Base-by-base conservation (phyloP, 2,113 vertebrate genomes). In the human region DNA sequence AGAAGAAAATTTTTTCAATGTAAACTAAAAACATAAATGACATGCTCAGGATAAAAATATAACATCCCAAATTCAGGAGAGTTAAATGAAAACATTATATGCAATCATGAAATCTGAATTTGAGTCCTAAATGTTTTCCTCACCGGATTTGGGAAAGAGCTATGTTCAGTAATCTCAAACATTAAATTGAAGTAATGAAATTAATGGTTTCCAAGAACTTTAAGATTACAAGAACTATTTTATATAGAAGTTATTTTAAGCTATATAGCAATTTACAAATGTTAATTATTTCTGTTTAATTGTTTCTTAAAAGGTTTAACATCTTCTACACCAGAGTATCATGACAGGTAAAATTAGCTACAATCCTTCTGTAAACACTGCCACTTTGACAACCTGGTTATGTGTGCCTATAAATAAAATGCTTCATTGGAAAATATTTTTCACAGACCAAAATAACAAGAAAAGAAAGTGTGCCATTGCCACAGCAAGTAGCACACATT, bases 81-180 rank as follows among this genome's bases (percentile, higher is more conserved):
- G 11, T 5, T 20, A 35, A 45, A 64, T 61, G n/a, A 14, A 76
- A 59, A 78, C 9, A 27, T 3, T 0, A 45, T n/a, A 72, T 81
- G 66, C 22, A 86, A 61, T 61, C 12, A 11, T 1, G 1, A 17
- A n/a, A 57, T 32, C 22, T 40, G 38, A 43, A 13, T 30, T 22
- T 3, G 27, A 85, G 52, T 57, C 38, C 23, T 80, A 43, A 57
- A 52, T 45, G 20, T 80, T 38, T 66, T 10, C 25, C 27, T 92
- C 0, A 18, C 12, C 4, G 11, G 12, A 23, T 1, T 64, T 13
- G 25, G 5, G 20, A 30, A 52, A 40, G 52, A 73, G 12, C 27
- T 18, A 30, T 35, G 14, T 12, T 25, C 1, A 6, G 5, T 2
- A 32, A 23, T 12, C 14, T n/a, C 22, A 64, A 11, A 25, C 4